A percentile compares a stretch with the other conserved stretches of the same genome.
Conservation (phyloP, 2,888 invertebrate species). For the Drosophila affinis region DNA sequence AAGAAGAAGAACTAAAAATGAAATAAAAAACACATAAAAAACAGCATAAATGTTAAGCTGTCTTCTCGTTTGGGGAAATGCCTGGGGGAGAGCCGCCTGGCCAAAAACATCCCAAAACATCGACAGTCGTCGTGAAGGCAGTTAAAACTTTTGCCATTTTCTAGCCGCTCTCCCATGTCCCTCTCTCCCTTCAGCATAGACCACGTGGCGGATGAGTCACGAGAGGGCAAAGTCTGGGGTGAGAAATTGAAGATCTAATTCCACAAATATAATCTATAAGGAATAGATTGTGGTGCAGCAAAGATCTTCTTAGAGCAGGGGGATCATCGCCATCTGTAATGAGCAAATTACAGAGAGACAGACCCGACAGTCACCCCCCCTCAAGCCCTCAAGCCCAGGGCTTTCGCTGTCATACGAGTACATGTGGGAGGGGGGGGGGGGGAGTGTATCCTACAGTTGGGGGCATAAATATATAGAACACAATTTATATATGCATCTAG, state of each 20-base stretch:
- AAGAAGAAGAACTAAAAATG: slow-evolving; percentile 32
- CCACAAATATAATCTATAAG: too few relatives aligned
- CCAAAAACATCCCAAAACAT: slow-evolving; percentile 5
- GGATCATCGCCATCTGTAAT: slow-evolving; percentile 43
- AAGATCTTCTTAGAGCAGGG: too few relatives aligned
- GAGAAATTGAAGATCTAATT: neutral
- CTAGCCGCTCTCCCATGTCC: slow-evolving; percentile 1
- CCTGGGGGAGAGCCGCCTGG: neutral
- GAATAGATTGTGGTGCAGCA: too few relatives aligned
- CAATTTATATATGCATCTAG: slow-evolving; percentile 75
- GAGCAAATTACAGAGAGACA: slow-evolving; percentile 69
- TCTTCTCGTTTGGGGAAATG: neutral
- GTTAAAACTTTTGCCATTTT: slow-evolving; percentile 31
- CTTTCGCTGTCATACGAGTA: slow-evolving; percentile 53
- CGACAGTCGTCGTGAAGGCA: slow-evolving; percentile 45
- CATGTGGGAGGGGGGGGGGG: neutral
- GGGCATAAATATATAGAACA: slow-evolving; percentile 70
- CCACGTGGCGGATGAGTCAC: neutral
- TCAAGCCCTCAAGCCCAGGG: neutral
- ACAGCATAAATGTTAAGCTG: slow-evolving; percentile 45
- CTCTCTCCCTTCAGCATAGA: neutral
- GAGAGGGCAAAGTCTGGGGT: neutral
- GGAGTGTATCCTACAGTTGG: slow-evolving; percentile 8
- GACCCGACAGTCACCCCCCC: slow-evolving; percentile 6
- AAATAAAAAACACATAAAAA: slow-evolving; percentile 51